A percentile compares a stretch with the other conserved stretches of the same genome.
Evolutionary conservation across 1,140 invertebrate species (phyloP).

Genomic region (Palaemon carinicauda): DNA sequence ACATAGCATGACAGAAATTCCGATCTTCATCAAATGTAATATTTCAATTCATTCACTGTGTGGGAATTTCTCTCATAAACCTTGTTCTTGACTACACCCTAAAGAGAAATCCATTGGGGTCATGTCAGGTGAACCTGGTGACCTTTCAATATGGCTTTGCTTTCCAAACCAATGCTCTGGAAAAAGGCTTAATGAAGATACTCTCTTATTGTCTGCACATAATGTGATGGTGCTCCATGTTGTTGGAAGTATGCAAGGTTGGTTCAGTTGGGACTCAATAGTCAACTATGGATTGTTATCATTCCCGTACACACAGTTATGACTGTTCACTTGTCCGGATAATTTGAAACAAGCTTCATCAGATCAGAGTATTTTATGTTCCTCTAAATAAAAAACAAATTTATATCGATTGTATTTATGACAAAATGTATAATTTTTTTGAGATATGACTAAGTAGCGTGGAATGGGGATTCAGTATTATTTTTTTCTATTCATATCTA

Average conservation of each 20-base stretch:
- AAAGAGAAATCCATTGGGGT: neutral
- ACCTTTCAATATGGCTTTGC: too few relatives aligned
- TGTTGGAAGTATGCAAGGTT: neutral
- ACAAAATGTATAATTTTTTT: too few relatives aligned
- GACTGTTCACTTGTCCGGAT: neutral
- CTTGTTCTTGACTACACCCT: neutral
- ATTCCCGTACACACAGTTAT: neutral
- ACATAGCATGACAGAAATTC: neutral
- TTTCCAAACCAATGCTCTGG: too few relatives aligned
- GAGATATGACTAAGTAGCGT: too few relatives aligned
- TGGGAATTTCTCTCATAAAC: neutral
- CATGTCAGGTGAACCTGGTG: neutral
- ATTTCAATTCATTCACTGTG: neutral
- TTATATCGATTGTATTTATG: too few relatives aligned
- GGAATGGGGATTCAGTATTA: too few relatives aligned
- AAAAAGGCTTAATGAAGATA: neutral
- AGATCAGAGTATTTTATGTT: neutral
- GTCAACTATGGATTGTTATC: neutral
- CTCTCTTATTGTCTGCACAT: neutral
- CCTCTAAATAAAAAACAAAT: too few relatives aligned
- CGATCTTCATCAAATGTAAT: neutral
- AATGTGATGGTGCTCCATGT: neutral
- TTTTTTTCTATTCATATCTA: too few relatives aligned
- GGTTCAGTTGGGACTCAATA: neutral
- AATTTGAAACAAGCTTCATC: neutral